phyloP scores from a whole-genome alignment of 2,113 vertebrate species.

The Bos taurus region ARS-UCD2.0 NC_037357.1:20823001-20823500 shows the following conservation, averaged over 20 bases:
- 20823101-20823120: neutral
- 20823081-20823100: neutral
- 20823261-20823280: neutral
- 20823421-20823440: neutral
- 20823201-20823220: neutral
- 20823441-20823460: neutral
- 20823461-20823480: constrained; percentile 17
- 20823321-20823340: neutral
- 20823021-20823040: neutral
- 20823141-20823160: neutral
- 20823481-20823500: neutral
- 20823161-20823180: neutral
- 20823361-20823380: neutral
- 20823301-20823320: neutral
- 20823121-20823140: neutral
- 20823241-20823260: neutral
- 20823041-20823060: neutral
- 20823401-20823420: neutral
- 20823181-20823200: neutral
- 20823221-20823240: neutral
- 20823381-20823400: neutral
- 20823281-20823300: constrained; percentile 16
- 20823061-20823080: neutral
- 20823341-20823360: constrained; percentile 6
- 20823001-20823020: neutral